Percentiles rank a stretch among this genome's conserved stretches.
Conservation (phyloP, 2,888 invertebrate genomes). For the Platycnemis pennipes region DNA sequence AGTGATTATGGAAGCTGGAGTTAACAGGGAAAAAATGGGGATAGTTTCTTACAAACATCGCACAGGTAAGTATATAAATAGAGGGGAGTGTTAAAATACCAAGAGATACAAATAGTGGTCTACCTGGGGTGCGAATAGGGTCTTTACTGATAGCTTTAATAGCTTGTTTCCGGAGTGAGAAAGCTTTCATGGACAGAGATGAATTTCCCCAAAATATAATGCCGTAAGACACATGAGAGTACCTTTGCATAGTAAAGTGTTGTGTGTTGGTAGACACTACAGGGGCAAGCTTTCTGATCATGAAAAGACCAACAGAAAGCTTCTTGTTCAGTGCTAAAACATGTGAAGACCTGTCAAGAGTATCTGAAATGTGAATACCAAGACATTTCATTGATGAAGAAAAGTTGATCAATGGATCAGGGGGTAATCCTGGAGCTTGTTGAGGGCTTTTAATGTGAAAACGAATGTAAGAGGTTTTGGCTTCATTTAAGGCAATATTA, state of each 20-base stretch:
- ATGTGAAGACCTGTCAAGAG: neutral
- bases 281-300: neutral
- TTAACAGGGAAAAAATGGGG: neutral
- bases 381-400: neutral
- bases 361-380: neutral
- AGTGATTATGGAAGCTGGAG: too few species aligned
- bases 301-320: neutral
- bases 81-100: neutral
- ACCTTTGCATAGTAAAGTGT: neutral
- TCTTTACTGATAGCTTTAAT: neutral
- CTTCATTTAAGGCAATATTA: neutral
- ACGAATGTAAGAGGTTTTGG: neutral
- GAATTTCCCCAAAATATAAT: neutral
- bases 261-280: neutral
- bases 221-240: neutral
- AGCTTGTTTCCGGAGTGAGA: too few species aligned
- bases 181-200: neutral
- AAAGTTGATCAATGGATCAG: neutral
- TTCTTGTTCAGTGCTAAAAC: neutral
- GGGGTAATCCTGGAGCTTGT: neutral
- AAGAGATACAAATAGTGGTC: neutral
- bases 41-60: neutral
- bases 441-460: neutral
- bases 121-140: neutral
- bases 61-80: neutral